Evolutionary conservation across 2,113 vertebrate genomes (phyloP).

Genomic region (Illadopsis cleaveri): DNA sequence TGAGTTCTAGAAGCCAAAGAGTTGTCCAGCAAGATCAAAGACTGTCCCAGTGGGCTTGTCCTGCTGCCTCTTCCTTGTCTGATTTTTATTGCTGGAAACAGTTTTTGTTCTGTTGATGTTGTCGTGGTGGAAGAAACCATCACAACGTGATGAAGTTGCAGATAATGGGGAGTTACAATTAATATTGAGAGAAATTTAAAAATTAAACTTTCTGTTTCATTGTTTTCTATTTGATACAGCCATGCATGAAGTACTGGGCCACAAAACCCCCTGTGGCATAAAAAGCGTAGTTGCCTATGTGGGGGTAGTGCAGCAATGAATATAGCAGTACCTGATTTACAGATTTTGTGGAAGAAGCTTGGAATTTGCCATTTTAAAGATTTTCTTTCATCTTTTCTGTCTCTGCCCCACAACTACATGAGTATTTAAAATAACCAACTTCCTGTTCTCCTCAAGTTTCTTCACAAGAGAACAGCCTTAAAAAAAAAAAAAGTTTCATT

Average conservation of each 20-base stretch:
- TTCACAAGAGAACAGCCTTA: background rate
- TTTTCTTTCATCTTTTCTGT: background rate
- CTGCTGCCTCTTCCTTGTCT: background rate
- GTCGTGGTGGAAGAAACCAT: background rate
- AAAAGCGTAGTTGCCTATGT: background rate
- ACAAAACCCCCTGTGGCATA: background rate
- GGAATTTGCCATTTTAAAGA: background rate
- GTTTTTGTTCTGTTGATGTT: background rate
- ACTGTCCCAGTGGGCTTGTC: background rate
- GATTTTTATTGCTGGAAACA: background rate
- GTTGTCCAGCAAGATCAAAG: background rate
- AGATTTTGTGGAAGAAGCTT: background rate
- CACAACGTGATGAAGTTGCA: background rate
- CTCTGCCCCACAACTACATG: background rate
- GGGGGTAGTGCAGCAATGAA: background rate
- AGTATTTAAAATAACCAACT: background rate
- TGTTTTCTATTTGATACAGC: background rate
- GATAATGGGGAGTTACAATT: background rate
- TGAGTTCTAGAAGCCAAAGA: background rate
- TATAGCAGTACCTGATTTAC: background rate
- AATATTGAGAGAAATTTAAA: background rate
- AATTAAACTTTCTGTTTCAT: background rate
- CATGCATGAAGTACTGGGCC: background rate
- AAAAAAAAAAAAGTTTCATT: background rate
- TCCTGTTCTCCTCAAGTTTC: background rate